phyloP scores from a whole-genome alignment of 2,888 invertebrate species.

The Penaeus monodon region DNA sequence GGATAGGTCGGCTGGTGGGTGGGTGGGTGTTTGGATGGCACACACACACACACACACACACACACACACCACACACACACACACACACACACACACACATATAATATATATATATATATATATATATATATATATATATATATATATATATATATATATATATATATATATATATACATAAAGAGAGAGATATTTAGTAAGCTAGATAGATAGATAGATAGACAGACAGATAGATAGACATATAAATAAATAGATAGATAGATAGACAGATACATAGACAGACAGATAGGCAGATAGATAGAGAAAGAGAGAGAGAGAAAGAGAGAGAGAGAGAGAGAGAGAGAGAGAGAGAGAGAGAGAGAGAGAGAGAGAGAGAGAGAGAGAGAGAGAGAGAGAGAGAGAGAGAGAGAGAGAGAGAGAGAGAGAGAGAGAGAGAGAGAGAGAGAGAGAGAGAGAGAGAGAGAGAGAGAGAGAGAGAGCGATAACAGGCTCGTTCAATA shows the following conservation, averaged over 20 bases:
- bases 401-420: slow-evolving; percentile 24
- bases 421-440: slow-evolving; percentile 22
- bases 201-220: slow-evolving; percentile 19
- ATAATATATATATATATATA: slow-evolving; percentile 22
- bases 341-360: slow-evolving; percentile 10
- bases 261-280: slow-evolving; percentile 2
- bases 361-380: not conserved
- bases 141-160: slow-evolving; percentile 30
- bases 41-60: slow-evolving; percentile 19
- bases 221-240: not conserved
- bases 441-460: slow-evolving; percentile 17
- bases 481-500: slow-evolving; percentile 10
- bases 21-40: too few relatives aligned
- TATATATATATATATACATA: slow-evolving; percentile 32
- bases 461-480: not conserved
- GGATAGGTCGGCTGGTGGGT: too few relatives aligned
- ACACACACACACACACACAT: slow-evolving; percentile 14
- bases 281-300: not conserved
- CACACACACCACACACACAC: not conserved
- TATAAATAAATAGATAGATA: slow-evolving; percentile 12
- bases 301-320: slow-evolving; percentile 24
- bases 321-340: slow-evolving; percentile 25
- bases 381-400: not conserved
- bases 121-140: slow-evolving; percentile 28
- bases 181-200: slow-evolving; percentile 12